These are phyloP conservation scores for Triops cancriformis DNA, from an alignment of 1,140 invertebrate genomes.

Conservation along the genomic window DNA sequence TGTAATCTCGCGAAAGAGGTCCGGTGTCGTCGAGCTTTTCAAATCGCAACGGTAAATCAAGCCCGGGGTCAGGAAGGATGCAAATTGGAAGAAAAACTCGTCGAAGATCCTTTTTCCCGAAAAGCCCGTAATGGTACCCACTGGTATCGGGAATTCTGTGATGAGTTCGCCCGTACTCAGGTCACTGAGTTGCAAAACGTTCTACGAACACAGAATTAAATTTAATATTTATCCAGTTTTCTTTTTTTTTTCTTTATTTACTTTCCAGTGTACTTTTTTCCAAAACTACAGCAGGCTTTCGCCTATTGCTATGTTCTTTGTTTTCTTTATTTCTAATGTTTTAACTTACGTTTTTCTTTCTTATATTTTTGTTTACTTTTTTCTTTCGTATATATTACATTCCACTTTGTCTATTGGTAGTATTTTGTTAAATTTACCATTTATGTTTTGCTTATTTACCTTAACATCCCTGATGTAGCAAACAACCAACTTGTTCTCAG, in stretches of 20 bases:
- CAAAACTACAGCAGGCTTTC: no score
- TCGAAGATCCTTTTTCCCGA: conserved; percentile 74
- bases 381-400: no score
- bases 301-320: not conserved
- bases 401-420: not conserved
- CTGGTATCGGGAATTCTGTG: conserved; percentile 64
- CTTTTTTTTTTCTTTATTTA: not conserved
- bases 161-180: conserved; percentile 63
- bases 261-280: no score
- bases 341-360: no score
- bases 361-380: not conserved
- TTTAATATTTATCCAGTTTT: not conserved
- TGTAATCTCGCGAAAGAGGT: conserved; percentile 70
- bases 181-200: conserved; percentile 70
- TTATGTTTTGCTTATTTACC: conserved; percentile 48
- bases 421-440: not conserved
- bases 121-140: conserved; percentile 76
- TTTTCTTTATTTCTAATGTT: no score
- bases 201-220: conserved; percentile 50
- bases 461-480: conserved; percentile 94
- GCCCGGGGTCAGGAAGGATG: conserved; percentile 85
- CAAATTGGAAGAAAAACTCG: conserved; percentile 90
- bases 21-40: conserved; percentile 52
- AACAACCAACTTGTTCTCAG: conserved; percentile 76
- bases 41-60: conserved; percentile 84